These are phyloP conservation scores for Pyrgus malvae DNA, from an alignment of 2,888 invertebrate species.

Conservation along the genomic window DNA sequence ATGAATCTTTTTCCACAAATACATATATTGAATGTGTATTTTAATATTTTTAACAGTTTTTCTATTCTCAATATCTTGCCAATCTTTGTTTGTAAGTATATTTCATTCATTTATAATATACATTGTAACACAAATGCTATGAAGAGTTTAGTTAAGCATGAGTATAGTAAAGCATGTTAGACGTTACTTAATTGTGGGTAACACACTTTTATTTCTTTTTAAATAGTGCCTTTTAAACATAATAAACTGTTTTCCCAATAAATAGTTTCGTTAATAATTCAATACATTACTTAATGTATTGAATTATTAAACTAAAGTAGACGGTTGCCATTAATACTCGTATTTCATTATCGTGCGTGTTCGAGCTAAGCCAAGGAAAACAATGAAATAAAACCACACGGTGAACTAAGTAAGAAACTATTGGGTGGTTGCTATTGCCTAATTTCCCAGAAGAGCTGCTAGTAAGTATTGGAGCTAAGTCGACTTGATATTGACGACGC, in stretches of 20 bases:
- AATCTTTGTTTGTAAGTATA: no score
- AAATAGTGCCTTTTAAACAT: no score
- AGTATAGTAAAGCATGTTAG: neutral
- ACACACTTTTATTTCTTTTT: no score
- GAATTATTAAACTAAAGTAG: neutral
- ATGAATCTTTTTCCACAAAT: no score
- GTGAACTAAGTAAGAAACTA: slow-evolving; percentile 1
- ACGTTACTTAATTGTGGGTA: no score
- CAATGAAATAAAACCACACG: slow-evolving; percentile 2
- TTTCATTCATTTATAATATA: no score
- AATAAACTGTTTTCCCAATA: neutral
- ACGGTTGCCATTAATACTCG: neutral
- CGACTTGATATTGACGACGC: neutral
- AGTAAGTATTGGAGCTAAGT: neutral
- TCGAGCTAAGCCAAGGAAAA: neutral
- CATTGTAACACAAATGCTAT: no score
- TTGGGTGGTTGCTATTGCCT: neutral
- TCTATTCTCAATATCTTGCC: no score
- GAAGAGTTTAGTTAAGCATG: no score
- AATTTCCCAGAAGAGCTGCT: slow-evolving; percentile 7
- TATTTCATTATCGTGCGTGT: neutral
- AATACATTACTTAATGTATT: neutral
- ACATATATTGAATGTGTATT: no score
- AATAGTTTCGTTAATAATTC: neutral
- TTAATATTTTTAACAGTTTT: no score